Conservation (phyloP, 1,140 invertebrate genomes). For the Neotoxoptera formosana region DNA sequence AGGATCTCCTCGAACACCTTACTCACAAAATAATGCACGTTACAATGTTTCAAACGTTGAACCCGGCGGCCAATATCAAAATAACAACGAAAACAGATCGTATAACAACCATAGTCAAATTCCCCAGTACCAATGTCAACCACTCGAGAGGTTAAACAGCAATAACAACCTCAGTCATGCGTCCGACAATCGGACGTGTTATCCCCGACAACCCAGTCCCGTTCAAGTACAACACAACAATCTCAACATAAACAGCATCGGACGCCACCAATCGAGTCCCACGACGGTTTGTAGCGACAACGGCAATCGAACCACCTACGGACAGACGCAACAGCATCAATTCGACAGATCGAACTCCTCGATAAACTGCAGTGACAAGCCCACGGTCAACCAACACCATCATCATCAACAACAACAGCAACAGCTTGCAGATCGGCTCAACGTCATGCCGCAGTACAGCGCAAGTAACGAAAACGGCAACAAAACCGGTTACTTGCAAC, state of each 20-base stretch:
- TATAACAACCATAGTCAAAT: slow-evolving; percentile 11
- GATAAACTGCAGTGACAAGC: neutral
- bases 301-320: slow-evolving; percentile 23
- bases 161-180: neutral
- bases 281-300: neutral
- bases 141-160: slow-evolving; percentile 8
- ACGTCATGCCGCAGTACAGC: neutral
- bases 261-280: neutral
- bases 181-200: slow-evolving; percentile 23
- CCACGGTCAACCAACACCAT: neutral
- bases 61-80: slow-evolving; percentile 2
- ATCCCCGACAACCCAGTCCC: slow-evolving; percentile 32
- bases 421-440: neutral
- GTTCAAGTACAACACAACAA: slow-evolving; percentile 10
- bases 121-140: slow-evolving; percentile 7
- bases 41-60: slow-evolving; percentile 27
- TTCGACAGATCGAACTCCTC: neutral
- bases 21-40: neutral
- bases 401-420: neutral
- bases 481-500: slow-evolving; percentile 23
- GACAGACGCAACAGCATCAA: slow-evolving; percentile 51
- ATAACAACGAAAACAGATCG: slow-evolving; percentile 28
- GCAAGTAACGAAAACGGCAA: neutral
- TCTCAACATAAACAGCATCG: slow-evolving; percentile 17
- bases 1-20: neutral